Percentiles rank a stretch among this genome's conserved stretches.
These are phyloP conservation scores for Vidua macroura DNA, from an alignment of 2,113 vertebrate species.

Conservation along the genomic window DNA sequence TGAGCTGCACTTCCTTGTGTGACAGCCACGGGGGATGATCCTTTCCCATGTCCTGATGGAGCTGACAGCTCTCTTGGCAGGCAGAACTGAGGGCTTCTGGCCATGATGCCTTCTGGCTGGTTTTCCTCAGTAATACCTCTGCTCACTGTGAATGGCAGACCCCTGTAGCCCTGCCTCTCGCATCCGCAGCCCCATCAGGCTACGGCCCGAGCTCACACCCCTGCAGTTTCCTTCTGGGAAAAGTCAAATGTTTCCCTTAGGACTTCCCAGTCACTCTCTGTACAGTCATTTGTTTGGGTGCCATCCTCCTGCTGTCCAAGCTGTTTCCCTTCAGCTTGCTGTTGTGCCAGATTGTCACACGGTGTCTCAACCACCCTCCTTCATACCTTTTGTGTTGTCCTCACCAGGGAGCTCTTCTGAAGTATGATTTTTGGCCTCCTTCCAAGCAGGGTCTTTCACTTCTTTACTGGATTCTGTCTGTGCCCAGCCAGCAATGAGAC, in stretches of 20 bases:
- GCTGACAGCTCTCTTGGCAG: neutral
- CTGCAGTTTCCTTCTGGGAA: neutral
- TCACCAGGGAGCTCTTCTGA: neutral
- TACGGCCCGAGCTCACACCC: neutral
- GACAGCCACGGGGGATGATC: neutral
- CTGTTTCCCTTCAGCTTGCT: slow-evolving; percentile 37
- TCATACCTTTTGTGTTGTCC: slow-evolving; percentile 1
- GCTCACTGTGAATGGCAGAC: neutral
- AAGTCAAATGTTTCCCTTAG: slow-evolving; percentile 36
- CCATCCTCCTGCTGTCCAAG: slow-evolving; percentile 45
- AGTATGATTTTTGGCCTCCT: neutral
- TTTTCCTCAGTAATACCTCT: neutral
- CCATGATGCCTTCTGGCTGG: neutral
- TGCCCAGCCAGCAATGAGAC: neutral
- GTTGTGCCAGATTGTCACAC: neutral
- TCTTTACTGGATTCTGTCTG: neutral
- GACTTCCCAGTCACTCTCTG: neutral
- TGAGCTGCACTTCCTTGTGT: neutral
- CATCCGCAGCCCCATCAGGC: neutral
- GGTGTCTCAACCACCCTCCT: neutral
- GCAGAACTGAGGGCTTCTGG: neutral
- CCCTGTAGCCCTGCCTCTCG: neutral
- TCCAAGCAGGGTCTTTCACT: slow-evolving; percentile 28
- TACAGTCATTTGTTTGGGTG: slow-evolving; percentile 50
- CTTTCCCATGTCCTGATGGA: neutral